Percentiles rank a stretch among this genome's conserved stretches.
phyloP scores from a whole-genome alignment of 2,888 invertebrate species.

The Serrognathus titanus region DNA sequence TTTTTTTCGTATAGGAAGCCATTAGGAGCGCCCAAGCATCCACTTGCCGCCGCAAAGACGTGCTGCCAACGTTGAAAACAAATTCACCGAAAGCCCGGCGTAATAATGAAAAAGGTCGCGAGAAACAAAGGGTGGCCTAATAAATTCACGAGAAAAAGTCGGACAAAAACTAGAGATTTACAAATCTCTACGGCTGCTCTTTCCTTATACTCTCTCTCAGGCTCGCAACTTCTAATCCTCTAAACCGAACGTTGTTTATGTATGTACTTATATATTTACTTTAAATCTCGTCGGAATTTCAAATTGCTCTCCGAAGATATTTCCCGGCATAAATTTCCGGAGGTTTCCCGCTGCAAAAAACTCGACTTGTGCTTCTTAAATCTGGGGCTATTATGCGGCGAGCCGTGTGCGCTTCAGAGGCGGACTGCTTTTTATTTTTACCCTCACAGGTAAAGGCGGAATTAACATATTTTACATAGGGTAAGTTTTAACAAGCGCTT shows the following conservation, averaged over 20 bases:
- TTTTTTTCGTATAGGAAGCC: no score
- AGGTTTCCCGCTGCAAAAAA: no score
- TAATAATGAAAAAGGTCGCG: background rate
- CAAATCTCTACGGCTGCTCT: background rate
- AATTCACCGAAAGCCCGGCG: background rate
- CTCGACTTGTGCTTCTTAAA: no score
- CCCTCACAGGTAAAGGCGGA: no score
- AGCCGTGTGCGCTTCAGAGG: background rate
- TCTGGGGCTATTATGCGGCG: no score
- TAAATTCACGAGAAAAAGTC: background rate
- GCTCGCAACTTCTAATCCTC: constrained; percentile 31
- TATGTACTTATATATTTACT: constrained; percentile 34
- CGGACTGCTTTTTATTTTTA: no score
- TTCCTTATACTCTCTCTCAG: background rate
- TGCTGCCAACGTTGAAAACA: background rate
- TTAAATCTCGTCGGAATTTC: constrained; percentile 35
- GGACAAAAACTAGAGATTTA: background rate
- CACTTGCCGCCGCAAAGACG: no score
- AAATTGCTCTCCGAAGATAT: constrained; percentile 28
- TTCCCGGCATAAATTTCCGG: constrained; percentile 23
- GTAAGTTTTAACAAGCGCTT: no score
- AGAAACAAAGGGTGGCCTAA: background rate
- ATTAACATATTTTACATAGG: no score
- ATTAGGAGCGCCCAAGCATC: no score
- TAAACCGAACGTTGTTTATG: constrained; percentile 35